phyloP scores from a whole-genome alignment of 2,888 invertebrate genomes.

The Caenorhabditis japonica region DNA sequence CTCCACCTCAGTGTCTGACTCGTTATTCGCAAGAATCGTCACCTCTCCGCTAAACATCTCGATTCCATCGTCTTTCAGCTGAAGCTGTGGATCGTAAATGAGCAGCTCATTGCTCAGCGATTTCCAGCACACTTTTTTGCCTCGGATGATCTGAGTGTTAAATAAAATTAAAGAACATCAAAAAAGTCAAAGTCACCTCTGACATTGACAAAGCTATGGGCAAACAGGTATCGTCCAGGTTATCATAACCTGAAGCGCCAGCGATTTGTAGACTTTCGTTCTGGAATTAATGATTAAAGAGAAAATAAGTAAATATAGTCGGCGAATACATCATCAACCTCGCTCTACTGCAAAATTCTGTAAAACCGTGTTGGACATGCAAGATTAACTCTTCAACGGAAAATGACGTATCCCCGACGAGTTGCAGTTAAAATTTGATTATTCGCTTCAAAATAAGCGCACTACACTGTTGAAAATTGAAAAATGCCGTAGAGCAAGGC shows the following conservation, averaged over 20 bases:
- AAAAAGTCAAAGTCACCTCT: conserved; percentile 1
- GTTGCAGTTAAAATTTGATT: no score
- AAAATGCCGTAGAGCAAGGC: no score
- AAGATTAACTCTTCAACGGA: no score
- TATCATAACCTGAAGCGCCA: conserved; percentile 42
- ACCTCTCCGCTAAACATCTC: conserved; percentile 74
- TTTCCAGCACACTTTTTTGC: conserved; percentile 59
- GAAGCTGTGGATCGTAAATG: conserved; percentile 65
- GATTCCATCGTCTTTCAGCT: conserved; percentile 72
- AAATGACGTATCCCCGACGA: no score
- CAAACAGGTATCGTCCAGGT: conserved; percentile 4
- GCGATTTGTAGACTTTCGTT: conserved; percentile 59
- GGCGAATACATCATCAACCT: no score
- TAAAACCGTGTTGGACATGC: no score
- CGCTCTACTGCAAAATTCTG: no score
- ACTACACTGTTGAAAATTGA: no score
- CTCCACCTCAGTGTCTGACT: conserved; percentile 57
- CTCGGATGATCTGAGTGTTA: conserved; percentile 2
- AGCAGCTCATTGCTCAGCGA: conserved; percentile 46
- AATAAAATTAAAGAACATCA: no score
- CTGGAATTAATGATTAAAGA: no score
- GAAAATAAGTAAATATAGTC: no score
- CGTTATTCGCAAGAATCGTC: conserved; percentile 49
- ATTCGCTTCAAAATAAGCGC: no score
- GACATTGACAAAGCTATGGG: conserved; percentile 62